Base-by-base conservation (phyloP, 2,113 vertebrate species). In the Motacilla tschutschensis region DNA sequence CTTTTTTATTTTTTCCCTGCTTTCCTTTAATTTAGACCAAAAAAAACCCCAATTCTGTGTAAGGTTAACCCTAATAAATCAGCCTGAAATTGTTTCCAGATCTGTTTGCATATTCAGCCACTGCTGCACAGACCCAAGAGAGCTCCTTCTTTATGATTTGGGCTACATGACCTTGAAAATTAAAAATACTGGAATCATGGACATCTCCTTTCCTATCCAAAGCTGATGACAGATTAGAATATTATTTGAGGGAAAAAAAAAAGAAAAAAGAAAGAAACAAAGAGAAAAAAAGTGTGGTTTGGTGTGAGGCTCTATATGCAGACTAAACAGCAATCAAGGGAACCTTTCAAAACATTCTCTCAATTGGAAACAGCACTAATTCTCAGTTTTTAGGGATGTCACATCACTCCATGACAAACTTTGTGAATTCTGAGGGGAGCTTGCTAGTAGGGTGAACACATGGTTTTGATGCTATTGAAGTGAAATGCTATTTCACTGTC, bases 71-170 rank as follows among this genome's bases (percentile, higher is more conserved):
- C 71, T 17, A 76, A 66, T 73, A 91, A 91, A 86, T 70, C 54
- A 58, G 26, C 17, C 40, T 86, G 67, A 83, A 81, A 82, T 84
- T 79, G 67, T 85, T 96, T 91, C 76, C 78, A 93, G 88, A 87
- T 67, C 86, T 74, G 36, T 67, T 80, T 85, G 55, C 26, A n/a
- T 55, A 13, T 74, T 53, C 57, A 79, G 18, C 70, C 74, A 53
- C 60, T 78, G 47, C 38, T 73, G 15, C 25, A 58, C 1, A 2
- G 51, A 74, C 48, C 36, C 48, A 40, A 46, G 85, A 89, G 48
- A 85, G 53, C n/a, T 60, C 16, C 80, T 55, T 14, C 53, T 85
- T 69, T 43, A 14, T n/a, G 41, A 41, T 70, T 79, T 79, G 50
- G 41, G 19, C 64, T 67, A 40, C 22, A 1, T 87, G 63, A 83